phyloP scores from a whole-genome alignment of 2,797 vertebrate genomes.

The Ciconia nigra region DNA sequence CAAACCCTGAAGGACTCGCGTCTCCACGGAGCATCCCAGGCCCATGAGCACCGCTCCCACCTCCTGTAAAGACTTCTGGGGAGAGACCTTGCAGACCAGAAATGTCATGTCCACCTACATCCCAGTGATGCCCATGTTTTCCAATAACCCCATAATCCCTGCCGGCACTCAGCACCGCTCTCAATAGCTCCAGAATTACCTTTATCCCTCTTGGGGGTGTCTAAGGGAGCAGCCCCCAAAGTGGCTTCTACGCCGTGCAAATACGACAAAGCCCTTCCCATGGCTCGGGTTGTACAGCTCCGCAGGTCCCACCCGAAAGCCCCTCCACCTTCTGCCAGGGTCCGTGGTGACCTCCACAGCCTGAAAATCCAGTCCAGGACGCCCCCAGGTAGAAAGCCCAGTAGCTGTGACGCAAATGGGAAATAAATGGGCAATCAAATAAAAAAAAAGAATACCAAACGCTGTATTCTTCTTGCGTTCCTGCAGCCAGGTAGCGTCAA shows the following conservation, averaged over 20 bases:
- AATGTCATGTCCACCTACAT: not conserved
- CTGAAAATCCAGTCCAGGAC: not conserved
- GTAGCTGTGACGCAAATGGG: not conserved
- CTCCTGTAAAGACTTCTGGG: not conserved
- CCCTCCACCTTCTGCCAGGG: not conserved
- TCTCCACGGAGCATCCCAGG: not conserved
- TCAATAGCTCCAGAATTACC: not conserved
- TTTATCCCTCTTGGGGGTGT: not conserved
- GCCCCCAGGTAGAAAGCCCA: not conserved
- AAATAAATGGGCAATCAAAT: not conserved
- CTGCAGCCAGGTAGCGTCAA: not conserved
- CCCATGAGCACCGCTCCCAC: rapidly evolving
- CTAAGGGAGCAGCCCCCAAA: not conserved
- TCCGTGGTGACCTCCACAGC: not conserved
- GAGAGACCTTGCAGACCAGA: not conserved
- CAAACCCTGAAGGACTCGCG: not conserved
- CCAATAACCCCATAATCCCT: not conserved
- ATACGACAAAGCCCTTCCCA: not conserved
- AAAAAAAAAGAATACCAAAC: not conserved
- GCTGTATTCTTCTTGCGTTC: rapidly evolving
- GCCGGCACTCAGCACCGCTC: not conserved
- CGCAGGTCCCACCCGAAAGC: not conserved
- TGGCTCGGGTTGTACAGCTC: not conserved
- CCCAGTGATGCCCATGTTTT: not conserved
- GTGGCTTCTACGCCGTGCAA: rapidly evolving